phyloP scores from a whole-genome alignment of 2,797 vertebrate genomes.

The Steatocranus sp. region DNA sequence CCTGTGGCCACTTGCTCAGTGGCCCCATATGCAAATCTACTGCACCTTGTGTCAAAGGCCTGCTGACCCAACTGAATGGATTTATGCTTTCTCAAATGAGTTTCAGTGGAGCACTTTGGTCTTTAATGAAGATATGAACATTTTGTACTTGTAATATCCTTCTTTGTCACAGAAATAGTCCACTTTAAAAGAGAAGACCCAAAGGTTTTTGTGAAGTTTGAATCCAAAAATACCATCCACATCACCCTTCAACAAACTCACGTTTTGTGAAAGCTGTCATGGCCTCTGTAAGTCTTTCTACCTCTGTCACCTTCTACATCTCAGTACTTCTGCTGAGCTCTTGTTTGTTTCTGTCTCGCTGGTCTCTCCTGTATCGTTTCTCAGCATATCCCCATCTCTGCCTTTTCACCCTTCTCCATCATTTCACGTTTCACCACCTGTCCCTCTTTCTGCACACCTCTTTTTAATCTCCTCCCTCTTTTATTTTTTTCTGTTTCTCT shows the following conservation, averaged over 20 bases:
- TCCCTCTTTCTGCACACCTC: not conserved
- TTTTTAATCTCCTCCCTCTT: not conserved
- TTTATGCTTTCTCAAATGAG: not conserved
- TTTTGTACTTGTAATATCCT: not conserved
- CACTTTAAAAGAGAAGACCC: not conserved
- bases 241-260: not conserved
- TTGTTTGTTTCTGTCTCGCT: not conserved
- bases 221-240: constrained; percentile 2
- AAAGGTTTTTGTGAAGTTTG: not conserved
- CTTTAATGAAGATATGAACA: not conserved
- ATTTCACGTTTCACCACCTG: not conserved
- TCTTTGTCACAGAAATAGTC: not conserved
- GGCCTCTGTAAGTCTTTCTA: not conserved
- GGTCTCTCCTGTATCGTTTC: not conserved
- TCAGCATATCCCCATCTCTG: not conserved
- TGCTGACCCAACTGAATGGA: not conserved
- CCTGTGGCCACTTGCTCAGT: not conserved
- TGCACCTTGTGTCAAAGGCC: not conserved
- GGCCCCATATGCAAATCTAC: not conserved
- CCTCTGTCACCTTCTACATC: not conserved
- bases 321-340: not conserved
- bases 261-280: not conserved
- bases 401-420: not conserved
- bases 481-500: not conserved
- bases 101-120: not conserved